phyloP scores from a whole-genome alignment of 2,797 vertebrate species.

The Cirrhinus mrigala region DNA sequence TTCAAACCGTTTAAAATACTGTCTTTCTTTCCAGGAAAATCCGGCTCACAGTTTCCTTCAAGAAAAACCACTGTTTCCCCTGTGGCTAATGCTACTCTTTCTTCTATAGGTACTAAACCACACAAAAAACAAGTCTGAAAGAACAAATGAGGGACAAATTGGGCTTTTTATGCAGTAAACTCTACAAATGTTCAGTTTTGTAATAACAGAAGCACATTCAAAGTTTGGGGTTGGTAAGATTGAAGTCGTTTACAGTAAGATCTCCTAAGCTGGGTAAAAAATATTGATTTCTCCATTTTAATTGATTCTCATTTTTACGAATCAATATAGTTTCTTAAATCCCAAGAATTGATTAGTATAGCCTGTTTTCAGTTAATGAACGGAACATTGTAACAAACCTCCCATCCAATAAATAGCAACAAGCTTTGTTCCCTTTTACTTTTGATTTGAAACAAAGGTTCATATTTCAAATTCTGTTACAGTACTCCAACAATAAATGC shows the following conservation, averaged over 20 bases:
- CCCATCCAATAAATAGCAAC: too few relatives aligned
- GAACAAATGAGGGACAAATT: neutral
- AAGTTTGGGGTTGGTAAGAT: neutral
- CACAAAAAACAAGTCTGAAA: slow-evolving; percentile 27
- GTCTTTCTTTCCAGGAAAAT: slow-evolving; percentile 83
- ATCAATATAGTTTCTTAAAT: too few relatives aligned
- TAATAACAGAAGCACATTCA: neutral
- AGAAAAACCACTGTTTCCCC: slow-evolving; percentile 70
- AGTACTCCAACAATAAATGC: too few relatives aligned
- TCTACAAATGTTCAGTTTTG: neutral
- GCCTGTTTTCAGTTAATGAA: too few relatives aligned
- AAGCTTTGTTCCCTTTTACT: too few relatives aligned
- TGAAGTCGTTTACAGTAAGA: neutral
- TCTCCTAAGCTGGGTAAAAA: neutral
- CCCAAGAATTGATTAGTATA: too few relatives aligned
- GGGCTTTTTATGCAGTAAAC: neutral
- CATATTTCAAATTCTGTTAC: too few relatives aligned
- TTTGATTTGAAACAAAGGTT: too few relatives aligned
- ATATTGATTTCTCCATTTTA: too few relatives aligned
- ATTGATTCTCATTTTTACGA: too few relatives aligned
- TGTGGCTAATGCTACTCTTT: slow-evolving; percentile 78
- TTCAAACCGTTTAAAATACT: slow-evolving; percentile 59
- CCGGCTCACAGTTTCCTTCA: slow-evolving; percentile 75
- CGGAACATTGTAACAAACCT: too few relatives aligned
- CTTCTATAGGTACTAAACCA: slow-evolving; percentile 73